These are phyloP conservation scores for Dascyllus trimaculatus DNA, from an alignment of 2,113 vertebrate genomes.

Conservation along the genomic window DNA sequence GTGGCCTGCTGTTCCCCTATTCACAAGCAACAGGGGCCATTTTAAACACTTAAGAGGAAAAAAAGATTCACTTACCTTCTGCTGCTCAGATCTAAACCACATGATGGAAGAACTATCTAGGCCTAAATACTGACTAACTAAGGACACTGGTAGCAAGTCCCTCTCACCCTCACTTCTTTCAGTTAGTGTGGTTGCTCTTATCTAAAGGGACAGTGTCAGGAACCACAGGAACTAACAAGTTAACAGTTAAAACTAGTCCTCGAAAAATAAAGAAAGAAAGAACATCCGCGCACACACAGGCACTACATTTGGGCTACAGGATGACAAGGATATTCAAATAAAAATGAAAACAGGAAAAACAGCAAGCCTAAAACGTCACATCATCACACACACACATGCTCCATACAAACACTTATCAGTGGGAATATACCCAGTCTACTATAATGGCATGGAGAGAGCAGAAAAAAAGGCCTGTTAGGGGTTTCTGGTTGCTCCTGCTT, in stretches of 20 bases:
- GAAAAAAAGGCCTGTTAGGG: conserved; percentile 60
- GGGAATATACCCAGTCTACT: conserved; percentile 62
- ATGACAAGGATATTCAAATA: conserved; percentile 16
- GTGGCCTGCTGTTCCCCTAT: conserved; percentile 33
- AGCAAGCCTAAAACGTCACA: background rate
- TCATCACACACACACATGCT: conserved; percentile 39
- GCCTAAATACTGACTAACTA: conserved; percentile 15
- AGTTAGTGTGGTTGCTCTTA: conserved; percentile 21
- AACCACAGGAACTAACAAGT: background rate
- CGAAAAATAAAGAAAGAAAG: conserved; percentile 1
- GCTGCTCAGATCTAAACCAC: conserved; percentile 39
- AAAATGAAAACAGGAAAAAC: conserved; percentile 26
- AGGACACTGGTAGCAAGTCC: background rate
- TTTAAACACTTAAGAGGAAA: conserved; percentile 43
- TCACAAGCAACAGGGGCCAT: conserved; percentile 52
- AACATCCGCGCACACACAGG: background rate
- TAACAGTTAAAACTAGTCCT: background rate
- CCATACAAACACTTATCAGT: conserved; percentile 64
- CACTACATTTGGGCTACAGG: background rate
- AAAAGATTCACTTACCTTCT: conserved; percentile 53
- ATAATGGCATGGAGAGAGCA: conserved; percentile 50
- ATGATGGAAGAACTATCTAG: conserved; percentile 27
- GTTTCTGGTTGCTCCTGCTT: conserved; percentile 68
- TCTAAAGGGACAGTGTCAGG: background rate
- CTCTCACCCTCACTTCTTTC: background rate